Percentiles rank a stretch among this genome's conserved stretches.
Conservation (phyloP, 2,113 vertebrate species). For the Isichthys henryi region DNA sequence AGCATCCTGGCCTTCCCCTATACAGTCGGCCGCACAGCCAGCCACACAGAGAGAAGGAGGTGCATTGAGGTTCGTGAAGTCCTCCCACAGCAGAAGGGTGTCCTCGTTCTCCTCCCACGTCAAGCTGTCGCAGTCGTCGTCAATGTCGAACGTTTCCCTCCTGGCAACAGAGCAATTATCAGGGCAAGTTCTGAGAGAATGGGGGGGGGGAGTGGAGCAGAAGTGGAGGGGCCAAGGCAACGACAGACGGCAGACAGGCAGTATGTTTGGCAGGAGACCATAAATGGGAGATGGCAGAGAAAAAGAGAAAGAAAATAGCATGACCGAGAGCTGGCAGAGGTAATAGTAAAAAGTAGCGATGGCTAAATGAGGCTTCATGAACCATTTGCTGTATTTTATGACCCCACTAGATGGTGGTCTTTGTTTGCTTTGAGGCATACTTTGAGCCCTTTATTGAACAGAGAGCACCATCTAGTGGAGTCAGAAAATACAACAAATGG, state of each 20-base stretch:
- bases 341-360: neutral
- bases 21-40: conserved; percentile 36
- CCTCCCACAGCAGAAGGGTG: conserved; percentile 90
- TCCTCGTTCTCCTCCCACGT: conserved; percentile 97
- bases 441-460: neutral
- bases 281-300: conserved; percentile 8
- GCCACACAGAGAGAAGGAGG: conserved; percentile 40
- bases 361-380: neutral
- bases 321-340: neutral
- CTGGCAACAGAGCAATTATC: conserved; percentile 62
- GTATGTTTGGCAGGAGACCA: neutral
- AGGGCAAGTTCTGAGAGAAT: conserved; percentile 52
- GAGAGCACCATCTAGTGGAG: neutral
- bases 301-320: conserved; percentile 28
- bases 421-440: neutral
- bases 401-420: neutral
- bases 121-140: conserved; percentile 92
- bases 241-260: conserved; percentile 27
- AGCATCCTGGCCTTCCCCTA: conserved; percentile 60
- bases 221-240: neutral
- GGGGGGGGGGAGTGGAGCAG: conserved; percentile 3
- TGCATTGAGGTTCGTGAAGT: conserved; percentile 89
- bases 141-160: conserved; percentile 87
- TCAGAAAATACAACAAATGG: neutral
- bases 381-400: neutral